phyloP scores from a whole-genome alignment of 2,113 vertebrate species.

The Verasper variegatus region DNA sequence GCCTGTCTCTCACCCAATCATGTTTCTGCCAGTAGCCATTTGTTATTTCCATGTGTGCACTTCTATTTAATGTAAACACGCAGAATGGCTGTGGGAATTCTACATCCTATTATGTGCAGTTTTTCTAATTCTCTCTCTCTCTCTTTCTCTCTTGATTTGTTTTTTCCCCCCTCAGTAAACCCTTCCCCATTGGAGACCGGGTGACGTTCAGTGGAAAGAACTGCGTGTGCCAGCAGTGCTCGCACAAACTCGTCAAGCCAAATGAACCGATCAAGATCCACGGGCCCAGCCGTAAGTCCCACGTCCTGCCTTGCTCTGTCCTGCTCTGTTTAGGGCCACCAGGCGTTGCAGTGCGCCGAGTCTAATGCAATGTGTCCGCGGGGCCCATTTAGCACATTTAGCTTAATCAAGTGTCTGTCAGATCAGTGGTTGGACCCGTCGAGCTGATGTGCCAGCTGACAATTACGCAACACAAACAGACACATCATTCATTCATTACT shows the following conservation, averaged over 20 bases:
- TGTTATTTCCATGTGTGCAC: slow-evolving; percentile 42
- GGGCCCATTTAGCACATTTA: slow-evolving; percentile 57
- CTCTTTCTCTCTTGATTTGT: slow-evolving; percentile 27
- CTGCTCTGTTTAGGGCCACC: slow-evolving; percentile 40
- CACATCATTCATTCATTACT: slow-evolving; percentile 32
- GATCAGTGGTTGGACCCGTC: slow-evolving; percentile 41
- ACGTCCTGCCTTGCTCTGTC: slow-evolving; percentile 40
- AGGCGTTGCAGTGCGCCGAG: not conserved
- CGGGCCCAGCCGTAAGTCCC: slow-evolving; percentile 92
- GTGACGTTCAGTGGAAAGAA: slow-evolving; percentile 98
- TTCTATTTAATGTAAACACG: slow-evolving; percentile 42
- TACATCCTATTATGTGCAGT: slow-evolving; percentile 8
- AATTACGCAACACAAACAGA: slow-evolving; percentile 47
- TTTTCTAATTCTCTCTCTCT: slow-evolving; percentile 45
- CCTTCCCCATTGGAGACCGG: slow-evolving; percentile 97
- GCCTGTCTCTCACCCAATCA: slow-evolving; percentile 40
- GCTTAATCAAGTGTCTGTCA: slow-evolving; percentile 63
- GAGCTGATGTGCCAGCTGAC: slow-evolving; percentile 45
- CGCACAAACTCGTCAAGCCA: slow-evolving; percentile 88
- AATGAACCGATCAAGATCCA: slow-evolving; percentile 98
- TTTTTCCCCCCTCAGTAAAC: slow-evolving; percentile 85
- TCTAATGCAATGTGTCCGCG: slow-evolving; percentile 42
- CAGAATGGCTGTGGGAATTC: slow-evolving; percentile 38
- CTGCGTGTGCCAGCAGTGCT: slow-evolving; percentile 97
- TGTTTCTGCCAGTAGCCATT: slow-evolving; percentile 35